Evolutionary conservation across 2,113 vertebrate species (phyloP), one percentile per base, ranked within the genome.

Genomic region (Natator depressus): DNA sequence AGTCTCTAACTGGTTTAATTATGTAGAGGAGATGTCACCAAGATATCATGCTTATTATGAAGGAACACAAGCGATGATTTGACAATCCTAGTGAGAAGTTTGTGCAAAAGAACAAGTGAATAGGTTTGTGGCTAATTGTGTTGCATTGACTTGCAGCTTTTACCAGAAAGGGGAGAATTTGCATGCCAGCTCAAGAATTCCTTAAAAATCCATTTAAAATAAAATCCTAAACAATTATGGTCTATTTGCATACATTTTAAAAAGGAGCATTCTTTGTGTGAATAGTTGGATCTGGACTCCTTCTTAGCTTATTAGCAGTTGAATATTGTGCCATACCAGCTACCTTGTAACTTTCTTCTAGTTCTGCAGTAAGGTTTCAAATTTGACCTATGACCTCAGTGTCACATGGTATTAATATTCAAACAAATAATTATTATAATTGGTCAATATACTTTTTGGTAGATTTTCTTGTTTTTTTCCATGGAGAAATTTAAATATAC

Each of bases 91-190:
- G 88, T 38, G 91, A 49, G 84, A 51, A 80, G 91, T 38, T 25
- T 2, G 42, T 20, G 24, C 82, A 49, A 59, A 78, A 88, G 57
- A 84, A 78, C 81, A 53, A 5, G 83, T 2, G 7, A 78, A 10
- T 85, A 69, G 81, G 86, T 89, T 79, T 87, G 57, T 69, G 78
- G 8, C 84, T 84, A 62, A 27, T 91, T 27, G 55, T 88, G 46
- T 80, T 89, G 50, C 46, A 92, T 62, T 94, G 88, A 90, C 78
- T 79, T 94, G 95, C 91, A 92, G 50, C 95, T 95, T 55, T 95
- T 95, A 16, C 91, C 91, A 81, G 46, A 20, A 49, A 57, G 54
- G 53, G 53, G 65, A 62, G 25, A 5, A 5, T 97, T 95, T 91
- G 84, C 93, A 38, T 22, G 4, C 14, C 6, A 19, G 31, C 19